phyloP scores from a whole-genome alignment of 1,140 invertebrate genomes.

The Ganaspis sp. region DNA sequence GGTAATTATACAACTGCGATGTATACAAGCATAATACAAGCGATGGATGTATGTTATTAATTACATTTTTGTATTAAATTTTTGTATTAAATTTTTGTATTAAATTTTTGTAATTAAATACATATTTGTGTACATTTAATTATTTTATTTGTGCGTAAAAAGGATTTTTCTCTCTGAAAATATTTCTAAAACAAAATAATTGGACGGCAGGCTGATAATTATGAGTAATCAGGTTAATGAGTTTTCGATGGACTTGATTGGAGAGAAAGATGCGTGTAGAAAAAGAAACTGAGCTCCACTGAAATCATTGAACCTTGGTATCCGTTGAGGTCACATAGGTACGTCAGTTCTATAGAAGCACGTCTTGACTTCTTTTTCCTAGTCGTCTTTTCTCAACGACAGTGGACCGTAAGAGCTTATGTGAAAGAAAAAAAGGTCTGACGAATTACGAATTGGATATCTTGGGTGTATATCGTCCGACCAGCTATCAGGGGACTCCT shows the following conservation, averaged over 20 bases:
- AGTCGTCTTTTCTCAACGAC: slow-evolving; percentile 3
- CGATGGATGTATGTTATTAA: too few species aligned
- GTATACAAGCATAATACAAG: too few species aligned
- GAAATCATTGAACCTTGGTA: slow-evolving; percentile 64
- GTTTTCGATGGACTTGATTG: neutral
- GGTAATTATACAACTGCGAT: too few species aligned
- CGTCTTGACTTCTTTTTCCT: slow-evolving; percentile 49
- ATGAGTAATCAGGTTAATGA: neutral
- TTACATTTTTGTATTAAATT: too few species aligned
- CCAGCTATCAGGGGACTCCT: neutral
- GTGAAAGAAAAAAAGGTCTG: slow-evolving; percentile 46
- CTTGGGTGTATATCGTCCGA: slow-evolving; percentile 53
- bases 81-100: too few species aligned
- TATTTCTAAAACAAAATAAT: neutral
- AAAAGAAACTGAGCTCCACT: slow-evolving; percentile 68
- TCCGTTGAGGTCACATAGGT: slow-evolving; percentile 73
- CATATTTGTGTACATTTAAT: too few species aligned
- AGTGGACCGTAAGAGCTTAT: slow-evolving; percentile 41
- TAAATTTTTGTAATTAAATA: too few species aligned
- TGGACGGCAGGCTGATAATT: neutral
- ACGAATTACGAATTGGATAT: slow-evolving; percentile 51
- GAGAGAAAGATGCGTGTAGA: neutral
- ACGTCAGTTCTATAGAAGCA: slow-evolving; percentile 60
- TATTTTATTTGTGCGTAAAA: too few species aligned
- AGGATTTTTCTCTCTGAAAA: too few species aligned